A percentile compares a stretch with the other conserved stretches of the same genome.
Conservation (phyloP, 2,888 invertebrate species). For the Eueremaeus valkanovi region DNA sequence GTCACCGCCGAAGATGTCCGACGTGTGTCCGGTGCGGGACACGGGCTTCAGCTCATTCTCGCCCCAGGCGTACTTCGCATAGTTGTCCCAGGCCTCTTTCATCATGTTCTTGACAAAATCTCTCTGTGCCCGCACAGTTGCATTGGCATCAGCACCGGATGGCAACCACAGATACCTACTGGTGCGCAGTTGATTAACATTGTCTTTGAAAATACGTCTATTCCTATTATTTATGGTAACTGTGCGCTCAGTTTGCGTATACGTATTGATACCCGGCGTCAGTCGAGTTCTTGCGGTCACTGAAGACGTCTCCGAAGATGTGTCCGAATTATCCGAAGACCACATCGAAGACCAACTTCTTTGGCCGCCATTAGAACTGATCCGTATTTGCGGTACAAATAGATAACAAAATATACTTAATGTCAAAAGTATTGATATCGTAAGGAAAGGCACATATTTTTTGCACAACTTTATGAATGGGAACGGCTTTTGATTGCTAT, state of each 20-base stretch:
- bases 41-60: conserved; percentile 94
- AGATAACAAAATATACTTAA: not conserved
- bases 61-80: conserved; percentile 96
- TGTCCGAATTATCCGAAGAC: too few relatives aligned
- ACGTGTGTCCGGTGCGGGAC: conserved; percentile 79
- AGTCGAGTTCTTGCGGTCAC: too few relatives aligned
- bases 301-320: too few relatives aligned
- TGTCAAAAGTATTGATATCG: not conserved
- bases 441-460: not conserved
- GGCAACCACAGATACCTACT: conserved; percentile 17
- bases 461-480: too few relatives aligned
- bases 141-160: conserved; percentile 26
- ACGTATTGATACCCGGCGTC: too few relatives aligned
- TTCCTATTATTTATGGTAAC: too few relatives aligned
- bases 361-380: not conserved
- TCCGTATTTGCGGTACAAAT: not conserved
- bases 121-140: not conserved
- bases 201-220: not conserved
- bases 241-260: not conserved
- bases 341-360: too few relatives aligned
- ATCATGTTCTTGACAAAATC: conserved; percentile 78
- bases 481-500: too few relatives aligned
- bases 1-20: conserved; percentile 51
- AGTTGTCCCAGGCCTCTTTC: conserved; percentile 96
- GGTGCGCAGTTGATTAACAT: not conserved